Percentiles rank a stretch among this genome's conserved stretches.
phyloP scores from a whole-genome alignment of 2,888 invertebrate genomes.

The Ochropacha duplaris region DNA sequence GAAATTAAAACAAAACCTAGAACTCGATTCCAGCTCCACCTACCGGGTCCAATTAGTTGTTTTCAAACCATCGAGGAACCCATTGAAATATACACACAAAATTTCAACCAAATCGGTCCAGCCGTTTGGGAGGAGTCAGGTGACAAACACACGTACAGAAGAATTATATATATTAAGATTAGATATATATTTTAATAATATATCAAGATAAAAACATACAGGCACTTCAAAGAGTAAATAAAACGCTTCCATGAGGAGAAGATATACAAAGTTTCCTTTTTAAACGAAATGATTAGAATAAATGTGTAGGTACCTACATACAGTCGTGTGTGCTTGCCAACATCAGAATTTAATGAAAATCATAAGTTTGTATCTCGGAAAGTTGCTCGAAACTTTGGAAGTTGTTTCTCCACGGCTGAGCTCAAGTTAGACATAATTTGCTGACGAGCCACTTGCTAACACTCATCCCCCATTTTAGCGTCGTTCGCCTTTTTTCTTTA shows the following conservation, averaged over 20 bases:
- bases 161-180: too few relatives aligned
- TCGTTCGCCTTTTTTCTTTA: constrained; percentile 36
- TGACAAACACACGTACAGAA: too few relatives aligned
- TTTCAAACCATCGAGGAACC: too few relatives aligned
- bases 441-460: constrained; percentile 68
- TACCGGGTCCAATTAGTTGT: too few relatives aligned
- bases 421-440: constrained; percentile 66
- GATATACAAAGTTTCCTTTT: background rate
- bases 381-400: constrained; percentile 43
- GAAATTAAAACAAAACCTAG: too few relatives aligned
- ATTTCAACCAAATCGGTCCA: too few relatives aligned
- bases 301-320: background rate
- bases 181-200: too few relatives aligned
- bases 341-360: constrained; percentile 66
- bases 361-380: constrained; percentile 65
- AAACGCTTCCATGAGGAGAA: background rate
- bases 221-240: background rate
- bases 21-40: too few relatives aligned
- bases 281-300: background rate
- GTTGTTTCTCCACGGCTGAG: constrained; percentile 55
- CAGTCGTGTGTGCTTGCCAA: constrained; percentile 5
- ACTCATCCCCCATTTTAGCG: constrained; percentile 43
- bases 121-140: too few relatives aligned
- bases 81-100: too few relatives aligned
- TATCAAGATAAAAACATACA: too few relatives aligned